Evolutionary conservation across 1,140 invertebrate genomes (phyloP), one percentile per base, ranked within the genome.

Genomic region (Drosophila pandora): DNA sequence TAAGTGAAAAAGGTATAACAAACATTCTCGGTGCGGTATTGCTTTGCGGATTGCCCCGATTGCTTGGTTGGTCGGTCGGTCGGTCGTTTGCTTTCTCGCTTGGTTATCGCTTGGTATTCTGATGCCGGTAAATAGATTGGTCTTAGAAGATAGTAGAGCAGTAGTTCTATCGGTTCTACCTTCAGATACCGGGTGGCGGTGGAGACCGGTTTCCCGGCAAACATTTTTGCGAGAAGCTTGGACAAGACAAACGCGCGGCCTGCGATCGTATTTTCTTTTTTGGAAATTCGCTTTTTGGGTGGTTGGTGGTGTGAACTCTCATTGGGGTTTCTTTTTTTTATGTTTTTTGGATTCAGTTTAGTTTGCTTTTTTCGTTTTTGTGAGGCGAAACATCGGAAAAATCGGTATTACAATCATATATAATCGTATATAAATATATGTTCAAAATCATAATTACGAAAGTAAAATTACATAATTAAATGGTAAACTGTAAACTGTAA

Each of bases 321-420:
- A 65, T 56, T 54, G 62, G 52, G 69, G 50, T 47, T 74, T 62
- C 23, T 63, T 67, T 48, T 43, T 41, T 23, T 67, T 58, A 37
- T 58, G 22, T 70, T 28, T 28, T 17, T 56, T 56, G 47, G 53
- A 37, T 68, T 43, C 32, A 28, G 52, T 62, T 71, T 74, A 60
- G 60, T 79, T 75, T 79, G 53, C 68, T 71, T 72, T 79, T 81
- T 41, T 76, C 39, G 48, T 82, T 90, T 82, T 87, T 91, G 90
- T 91, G 90, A 91, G 90, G 90, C 90, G 90, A 91, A 90, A 91
- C 90, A 91, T 91, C 76, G 77, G 90, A 91, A 90, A 91, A 91
- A 84, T 91, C 90, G 90, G 90, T 81, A 91, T 91, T 90, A 91
- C 90, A 91, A 91, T 76, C 57, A 54, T 68, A 71, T 68, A 71